These are phyloP conservation scores for Aleiodes leptofemur DNA, from an alignment of 2,888 invertebrate genomes.

Conservation along the genomic window DNA sequence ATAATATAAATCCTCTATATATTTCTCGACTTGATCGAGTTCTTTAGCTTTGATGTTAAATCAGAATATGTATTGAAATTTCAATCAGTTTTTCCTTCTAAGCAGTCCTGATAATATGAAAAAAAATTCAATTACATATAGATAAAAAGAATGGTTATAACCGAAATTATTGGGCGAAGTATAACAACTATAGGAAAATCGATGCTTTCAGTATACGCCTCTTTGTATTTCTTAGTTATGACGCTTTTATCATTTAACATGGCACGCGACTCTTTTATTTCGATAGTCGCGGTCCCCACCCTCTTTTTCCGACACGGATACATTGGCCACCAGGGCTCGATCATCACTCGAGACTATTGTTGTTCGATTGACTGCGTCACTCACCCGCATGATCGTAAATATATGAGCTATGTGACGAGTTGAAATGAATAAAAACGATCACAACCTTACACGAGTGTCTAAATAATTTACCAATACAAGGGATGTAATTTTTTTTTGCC, in stretches of 20 bases:
- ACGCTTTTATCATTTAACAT: constrained; percentile 48
- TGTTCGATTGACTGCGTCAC: constrained; percentile 45
- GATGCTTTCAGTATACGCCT: background rate
- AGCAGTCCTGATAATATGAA: background rate
- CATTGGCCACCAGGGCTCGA: constrained; percentile 35
- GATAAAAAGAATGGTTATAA: no score
- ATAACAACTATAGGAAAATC: no score
- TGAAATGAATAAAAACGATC: constrained; percentile 27
- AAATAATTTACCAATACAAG: constrained; percentile 42
- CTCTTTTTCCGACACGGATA: constrained; percentile 47
- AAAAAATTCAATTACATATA: no score
- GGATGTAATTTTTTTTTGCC: constrained; percentile 20
- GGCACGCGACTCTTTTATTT: constrained; percentile 59
- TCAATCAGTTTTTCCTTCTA: constrained; percentile 14
- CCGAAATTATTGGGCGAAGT: no score
- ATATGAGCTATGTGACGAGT: constrained; percentile 39
- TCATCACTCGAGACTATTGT: constrained; percentile 45
- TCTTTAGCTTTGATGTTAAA: constrained; percentile 65
- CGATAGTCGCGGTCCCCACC: constrained; percentile 43
- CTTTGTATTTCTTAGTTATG: constrained; percentile 18
- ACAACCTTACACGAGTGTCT: constrained; percentile 40
- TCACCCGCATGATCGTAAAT: constrained; percentile 47
- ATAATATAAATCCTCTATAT: constrained; percentile 32
- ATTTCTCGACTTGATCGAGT: constrained; percentile 31
- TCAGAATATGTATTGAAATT: constrained; percentile 55